These are phyloP conservation scores for Stenichneumon culpator DNA, from an alignment of 2,888 invertebrate species.

Conservation along the genomic window DNA sequence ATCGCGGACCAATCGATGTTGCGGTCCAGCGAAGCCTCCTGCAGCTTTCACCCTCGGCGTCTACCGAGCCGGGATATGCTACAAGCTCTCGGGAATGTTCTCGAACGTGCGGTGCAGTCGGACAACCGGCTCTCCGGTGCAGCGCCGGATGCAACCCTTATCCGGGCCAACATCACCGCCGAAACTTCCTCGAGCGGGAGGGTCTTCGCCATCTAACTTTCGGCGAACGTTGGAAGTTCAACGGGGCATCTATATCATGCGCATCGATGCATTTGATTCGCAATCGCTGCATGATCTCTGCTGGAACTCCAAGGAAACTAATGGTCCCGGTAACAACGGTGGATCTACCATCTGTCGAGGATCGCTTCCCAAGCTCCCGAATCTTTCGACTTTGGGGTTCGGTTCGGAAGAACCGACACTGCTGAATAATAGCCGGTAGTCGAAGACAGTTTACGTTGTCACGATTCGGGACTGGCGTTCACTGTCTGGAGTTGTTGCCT, in stretches of 20 bases:
- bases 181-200: constrained; percentile 3
- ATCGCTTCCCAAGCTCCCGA: too few species aligned
- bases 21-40: constrained; percentile 55
- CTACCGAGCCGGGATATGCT: constrained; percentile 28
- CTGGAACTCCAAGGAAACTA: neutral
- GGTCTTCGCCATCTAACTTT: neutral
- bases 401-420: too few species aligned
- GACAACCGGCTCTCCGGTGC: constrained; percentile 40
- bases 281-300: neutral
- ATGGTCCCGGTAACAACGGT: neutral
- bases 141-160: constrained; percentile 42
- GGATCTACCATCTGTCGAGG: neutral
- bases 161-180: constrained; percentile 30
- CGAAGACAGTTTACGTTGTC: too few species aligned
- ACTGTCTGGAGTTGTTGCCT: too few species aligned
- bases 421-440: too few species aligned
- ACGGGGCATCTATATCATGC: neutral
- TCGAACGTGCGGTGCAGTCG: neutral
- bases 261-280: neutral
- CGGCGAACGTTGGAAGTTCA: neutral
- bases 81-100: constrained; percentile 39
- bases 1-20: constrained; percentile 54
- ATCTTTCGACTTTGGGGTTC: too few species aligned
- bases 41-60: constrained; percentile 55
- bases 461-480: too few species aligned